These are phyloP conservation scores for Talpa occidentalis DNA, from an alignment of 2,113 vertebrate species.

Conservation along the genomic window DNA sequence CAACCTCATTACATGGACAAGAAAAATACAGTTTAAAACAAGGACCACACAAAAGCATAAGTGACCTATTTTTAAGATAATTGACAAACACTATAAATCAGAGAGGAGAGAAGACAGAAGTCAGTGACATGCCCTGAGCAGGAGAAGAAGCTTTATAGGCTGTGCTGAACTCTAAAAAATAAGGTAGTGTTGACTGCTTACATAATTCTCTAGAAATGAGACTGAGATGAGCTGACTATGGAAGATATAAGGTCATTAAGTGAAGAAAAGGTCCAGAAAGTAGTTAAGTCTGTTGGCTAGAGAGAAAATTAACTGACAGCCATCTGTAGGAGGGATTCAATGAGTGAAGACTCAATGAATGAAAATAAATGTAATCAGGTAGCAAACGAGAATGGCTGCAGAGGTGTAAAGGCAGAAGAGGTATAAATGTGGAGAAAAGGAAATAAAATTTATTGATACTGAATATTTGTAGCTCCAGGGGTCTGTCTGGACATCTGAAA, in stretches of 20 bases:
- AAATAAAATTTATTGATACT: not conserved
- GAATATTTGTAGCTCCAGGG: not conserved
- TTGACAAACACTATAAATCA: not conserved
- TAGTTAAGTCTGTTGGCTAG: not conserved
- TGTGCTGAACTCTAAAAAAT: not conserved
- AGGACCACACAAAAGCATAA: not conserved
- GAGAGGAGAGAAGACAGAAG: slow-evolving; percentile 27
- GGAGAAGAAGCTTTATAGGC: not conserved
- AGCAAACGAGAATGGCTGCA: not conserved
- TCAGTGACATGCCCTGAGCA: not conserved
- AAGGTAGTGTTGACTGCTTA: not conserved
- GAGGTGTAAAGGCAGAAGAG: not conserved
- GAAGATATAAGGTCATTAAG: not conserved
- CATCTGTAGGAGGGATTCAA: not conserved
- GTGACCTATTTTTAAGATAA: slow-evolving; percentile 31
- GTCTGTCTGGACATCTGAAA: not conserved
- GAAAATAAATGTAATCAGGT: not conserved
- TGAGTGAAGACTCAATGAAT: not conserved
- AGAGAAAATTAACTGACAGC: not conserved
- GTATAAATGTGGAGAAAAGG: not conserved
- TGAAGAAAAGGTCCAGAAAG: not conserved
- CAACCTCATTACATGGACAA: not conserved
- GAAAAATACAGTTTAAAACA: not conserved
- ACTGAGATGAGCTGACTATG: not conserved
- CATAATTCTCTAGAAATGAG: not conserved